Percentiles rank a stretch among this genome's conserved stretches.
Evolutionary conservation across 2,797 vertebrate species (phyloP).

Genomic region (Chloroceryle amazona): DNA sequence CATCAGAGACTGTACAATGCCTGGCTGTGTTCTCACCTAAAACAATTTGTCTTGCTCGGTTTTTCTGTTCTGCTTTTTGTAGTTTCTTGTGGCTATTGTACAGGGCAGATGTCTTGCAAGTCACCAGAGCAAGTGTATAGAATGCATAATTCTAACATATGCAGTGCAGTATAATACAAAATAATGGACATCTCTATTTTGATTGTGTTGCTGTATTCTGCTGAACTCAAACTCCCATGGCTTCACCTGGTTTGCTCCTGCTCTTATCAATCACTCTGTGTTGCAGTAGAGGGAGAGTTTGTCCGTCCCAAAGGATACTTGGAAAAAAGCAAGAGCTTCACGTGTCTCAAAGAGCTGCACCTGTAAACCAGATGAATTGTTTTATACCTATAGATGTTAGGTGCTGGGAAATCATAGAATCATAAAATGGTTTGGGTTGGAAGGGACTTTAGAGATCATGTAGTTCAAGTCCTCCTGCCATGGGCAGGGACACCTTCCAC

Average conservation of each 20-base stretch:
- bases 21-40: background rate
- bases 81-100: accelerated
- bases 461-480: background rate
- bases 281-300: background rate
- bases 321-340: background rate
- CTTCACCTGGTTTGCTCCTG: background rate
- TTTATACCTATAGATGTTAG: background rate
- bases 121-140: background rate
- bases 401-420: background rate
- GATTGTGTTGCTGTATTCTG: background rate
- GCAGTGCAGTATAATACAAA: background rate
- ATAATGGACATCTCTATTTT: background rate
- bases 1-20: background rate
- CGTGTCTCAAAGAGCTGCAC: background rate
- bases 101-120: background rate
- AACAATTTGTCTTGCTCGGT: background rate
- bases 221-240: background rate
- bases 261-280: accelerated
- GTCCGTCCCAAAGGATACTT: no score
- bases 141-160: background rate
- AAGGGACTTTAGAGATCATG: background rate
- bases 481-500: no score
- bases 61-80: background rate
- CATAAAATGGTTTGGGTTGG: background rate
- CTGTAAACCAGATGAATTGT: background rate